Percentiles rank a stretch among this genome's conserved stretches.
phyloP scores from a whole-genome alignment of 2,113 vertebrate genomes.

The Brachyistius frenatus region DNA sequence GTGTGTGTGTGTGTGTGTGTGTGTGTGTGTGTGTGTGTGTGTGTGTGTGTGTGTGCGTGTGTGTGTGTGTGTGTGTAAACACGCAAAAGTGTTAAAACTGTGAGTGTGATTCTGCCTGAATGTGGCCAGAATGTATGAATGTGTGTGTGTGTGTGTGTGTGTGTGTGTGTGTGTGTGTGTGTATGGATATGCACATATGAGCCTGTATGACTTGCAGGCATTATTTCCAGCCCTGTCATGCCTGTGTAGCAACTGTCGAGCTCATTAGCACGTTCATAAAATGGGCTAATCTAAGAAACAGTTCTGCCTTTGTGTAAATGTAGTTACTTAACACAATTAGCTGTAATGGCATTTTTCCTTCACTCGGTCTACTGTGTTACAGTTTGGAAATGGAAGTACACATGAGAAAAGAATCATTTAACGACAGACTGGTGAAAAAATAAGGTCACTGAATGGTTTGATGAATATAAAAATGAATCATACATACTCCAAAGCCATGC shows the following conservation, averaged over 20 bases:
- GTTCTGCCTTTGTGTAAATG: constrained; percentile 33
- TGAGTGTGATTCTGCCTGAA: constrained; percentile 4
- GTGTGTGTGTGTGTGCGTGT: not conserved
- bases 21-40: constrained; percentile 5
- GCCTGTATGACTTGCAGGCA: constrained; percentile 31
- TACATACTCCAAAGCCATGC: too few species aligned
- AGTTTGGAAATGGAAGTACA: not conserved
- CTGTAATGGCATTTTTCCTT: not conserved
- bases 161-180: constrained; percentile 2
- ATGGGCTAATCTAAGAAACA: constrained; percentile 40
- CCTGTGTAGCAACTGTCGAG: constrained; percentile 27
- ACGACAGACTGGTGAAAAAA: not conserved
- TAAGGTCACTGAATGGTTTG: not conserved
- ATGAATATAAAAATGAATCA: too few species aligned
- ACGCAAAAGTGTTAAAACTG: not conserved
- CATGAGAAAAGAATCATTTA: too few species aligned
- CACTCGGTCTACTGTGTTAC: not conserved
- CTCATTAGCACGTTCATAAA: constrained; percentile 60
- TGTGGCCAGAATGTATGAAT: constrained; percentile 1
- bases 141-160: constrained; percentile 8
- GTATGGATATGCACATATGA: not conserved
- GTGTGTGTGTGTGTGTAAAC: not conserved
- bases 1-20: too few species aligned
- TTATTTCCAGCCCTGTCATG: constrained; percentile 25
- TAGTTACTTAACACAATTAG: constrained; percentile 45